Conservation (phyloP, 2,797 vertebrate genomes). For the Phylloscopus collybita region DNA sequence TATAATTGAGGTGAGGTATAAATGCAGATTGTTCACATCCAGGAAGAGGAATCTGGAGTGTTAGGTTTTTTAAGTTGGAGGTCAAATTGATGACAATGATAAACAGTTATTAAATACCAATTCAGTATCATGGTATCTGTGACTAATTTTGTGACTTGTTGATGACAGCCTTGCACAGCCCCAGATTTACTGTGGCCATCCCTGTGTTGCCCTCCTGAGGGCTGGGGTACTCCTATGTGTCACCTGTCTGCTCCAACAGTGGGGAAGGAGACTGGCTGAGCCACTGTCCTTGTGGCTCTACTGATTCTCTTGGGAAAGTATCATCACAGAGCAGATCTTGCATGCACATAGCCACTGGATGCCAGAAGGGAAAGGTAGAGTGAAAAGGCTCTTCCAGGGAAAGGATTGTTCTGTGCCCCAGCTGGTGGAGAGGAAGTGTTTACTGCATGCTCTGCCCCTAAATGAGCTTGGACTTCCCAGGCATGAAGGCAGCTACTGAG, state of each 20-base stretch:
- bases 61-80: neutral
- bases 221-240: accelerated
- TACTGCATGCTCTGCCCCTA: accelerated
- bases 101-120: neutral
- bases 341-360: accelerated
- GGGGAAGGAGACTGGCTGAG: neutral
- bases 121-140: neutral
- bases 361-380: neutral
- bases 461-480: accelerated
- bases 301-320: accelerated
- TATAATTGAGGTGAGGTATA: neutral
- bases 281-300: neutral
- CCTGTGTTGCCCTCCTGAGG: accelerated
- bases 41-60: neutral
- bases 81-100: neutral
- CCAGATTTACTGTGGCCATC: neutral
- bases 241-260: neutral
- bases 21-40: neutral
- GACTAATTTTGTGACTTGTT: neutral
- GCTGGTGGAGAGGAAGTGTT: neutral
- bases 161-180: neutral
- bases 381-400: neutral
- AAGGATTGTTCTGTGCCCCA: neutral
- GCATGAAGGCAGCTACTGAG: neutral
- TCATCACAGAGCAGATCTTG: neutral